Conservation (phyloP, 2,113 vertebrate species). For the Centropus unirufus region DNA sequence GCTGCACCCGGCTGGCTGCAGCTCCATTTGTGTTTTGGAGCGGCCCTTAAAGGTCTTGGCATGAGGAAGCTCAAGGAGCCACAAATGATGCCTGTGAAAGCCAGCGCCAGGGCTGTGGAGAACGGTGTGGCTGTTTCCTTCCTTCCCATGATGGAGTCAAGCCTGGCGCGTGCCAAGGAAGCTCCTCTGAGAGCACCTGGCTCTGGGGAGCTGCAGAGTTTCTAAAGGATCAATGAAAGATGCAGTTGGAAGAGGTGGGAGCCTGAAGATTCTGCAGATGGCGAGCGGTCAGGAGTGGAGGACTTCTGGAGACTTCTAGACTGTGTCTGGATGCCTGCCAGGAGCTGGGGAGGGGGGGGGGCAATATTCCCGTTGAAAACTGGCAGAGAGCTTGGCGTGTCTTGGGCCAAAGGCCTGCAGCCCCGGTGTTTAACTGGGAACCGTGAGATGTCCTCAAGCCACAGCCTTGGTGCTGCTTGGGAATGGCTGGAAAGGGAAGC, state of each 20-base stretch:
- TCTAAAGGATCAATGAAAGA: background rate
- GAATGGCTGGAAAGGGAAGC: background rate
- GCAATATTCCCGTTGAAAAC: background rate
- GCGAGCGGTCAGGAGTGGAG: background rate
- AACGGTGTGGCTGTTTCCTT: accelerated
- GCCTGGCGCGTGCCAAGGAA: background rate
- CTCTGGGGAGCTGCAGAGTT: background rate
- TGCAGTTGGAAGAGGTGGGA: background rate
- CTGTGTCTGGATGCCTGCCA: background rate
- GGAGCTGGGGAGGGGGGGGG: background rate
- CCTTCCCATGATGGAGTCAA: background rate
- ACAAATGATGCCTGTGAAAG: background rate
- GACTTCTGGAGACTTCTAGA: background rate
- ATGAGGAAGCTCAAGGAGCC: background rate
- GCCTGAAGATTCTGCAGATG: background rate
- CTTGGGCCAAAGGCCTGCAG: background rate
- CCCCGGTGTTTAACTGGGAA: background rate
- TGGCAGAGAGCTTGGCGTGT: accelerated
- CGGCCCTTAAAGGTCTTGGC: accelerated
- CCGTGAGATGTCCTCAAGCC: background rate
- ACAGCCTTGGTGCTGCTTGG: background rate
- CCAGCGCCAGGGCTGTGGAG: accelerated
- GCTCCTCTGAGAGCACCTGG: background rate
- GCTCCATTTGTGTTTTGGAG: background rate
- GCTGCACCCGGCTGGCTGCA: accelerated